A percentile compares a stretch with the other conserved stretches of the same genome.
Conservation (phyloP, 1,140 invertebrate species). For the Oncopodura yosiiana region DNA sequence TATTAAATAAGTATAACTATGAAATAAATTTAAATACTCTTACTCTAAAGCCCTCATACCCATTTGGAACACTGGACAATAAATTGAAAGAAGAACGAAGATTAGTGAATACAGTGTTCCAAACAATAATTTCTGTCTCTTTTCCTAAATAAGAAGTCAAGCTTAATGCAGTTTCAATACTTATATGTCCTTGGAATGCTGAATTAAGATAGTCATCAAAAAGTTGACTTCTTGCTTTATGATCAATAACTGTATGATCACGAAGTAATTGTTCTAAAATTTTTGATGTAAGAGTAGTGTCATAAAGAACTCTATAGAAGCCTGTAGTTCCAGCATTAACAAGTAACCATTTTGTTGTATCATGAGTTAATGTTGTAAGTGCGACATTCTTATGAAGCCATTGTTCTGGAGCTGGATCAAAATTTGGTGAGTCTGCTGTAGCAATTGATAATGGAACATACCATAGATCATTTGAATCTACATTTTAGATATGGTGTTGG, state of each 20-base stretch:
- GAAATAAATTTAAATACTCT: too few relatives aligned
- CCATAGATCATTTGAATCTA: slow-evolving; percentile 26
- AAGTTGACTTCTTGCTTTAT: slow-evolving; percentile 19
- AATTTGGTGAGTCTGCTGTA: slow-evolving; percentile 8
- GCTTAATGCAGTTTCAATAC: slow-evolving; percentile 15
- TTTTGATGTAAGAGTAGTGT: slow-evolving; percentile 39
- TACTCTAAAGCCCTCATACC: too few relatives aligned
- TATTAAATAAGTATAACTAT: too few relatives aligned
- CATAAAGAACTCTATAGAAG: slow-evolving; percentile 74
- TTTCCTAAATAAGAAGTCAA: slow-evolving; percentile 13
- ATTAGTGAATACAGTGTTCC: slow-evolving; percentile 20
- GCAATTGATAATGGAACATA: slow-evolving; percentile 26
- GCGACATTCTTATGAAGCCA: slow-evolving; percentile 24
- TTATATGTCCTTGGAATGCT: slow-evolving; percentile 18
- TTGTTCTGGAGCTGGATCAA: slow-evolving; percentile 6
- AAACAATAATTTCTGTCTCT: slow-evolving; percentile 22
- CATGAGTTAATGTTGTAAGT: background rate
- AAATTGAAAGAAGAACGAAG: slow-evolving; percentile 13
- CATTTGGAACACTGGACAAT: background rate
- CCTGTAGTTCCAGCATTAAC: slow-evolving; percentile 41
- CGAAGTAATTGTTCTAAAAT: slow-evolving; percentile 9
- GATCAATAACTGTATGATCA: slow-evolving; percentile 10
- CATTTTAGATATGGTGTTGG: background rate
- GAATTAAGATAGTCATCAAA: slow-evolving; percentile 27
- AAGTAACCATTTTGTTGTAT: slow-evolving; percentile 24